Conservation (phyloP, 1,140 invertebrate species). For the Amphibalanus amphitrite region DNA sequence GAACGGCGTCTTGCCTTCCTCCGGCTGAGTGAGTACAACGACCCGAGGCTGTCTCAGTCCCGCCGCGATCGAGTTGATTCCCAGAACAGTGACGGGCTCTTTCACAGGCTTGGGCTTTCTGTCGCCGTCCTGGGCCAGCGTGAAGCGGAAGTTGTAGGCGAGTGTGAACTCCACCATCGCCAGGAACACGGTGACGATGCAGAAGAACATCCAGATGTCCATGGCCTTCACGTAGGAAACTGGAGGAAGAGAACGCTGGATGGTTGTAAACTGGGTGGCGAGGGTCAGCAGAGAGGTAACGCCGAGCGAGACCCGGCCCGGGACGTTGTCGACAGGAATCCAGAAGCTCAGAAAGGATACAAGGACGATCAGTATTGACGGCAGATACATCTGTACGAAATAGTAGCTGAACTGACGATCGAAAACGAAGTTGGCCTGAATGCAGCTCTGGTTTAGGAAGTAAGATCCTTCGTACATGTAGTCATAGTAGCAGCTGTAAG, state of each 20-base stretch:
- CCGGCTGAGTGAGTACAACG: not conserved
- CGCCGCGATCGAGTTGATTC: not conserved
- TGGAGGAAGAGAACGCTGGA: conserved; percentile 33
- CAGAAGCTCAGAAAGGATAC: conserved; percentile 17
- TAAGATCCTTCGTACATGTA: not conserved
- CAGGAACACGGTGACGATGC: conserved; percentile 51
- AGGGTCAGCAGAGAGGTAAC: conserved; percentile 17
- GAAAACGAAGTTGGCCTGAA: conserved; percentile 5
- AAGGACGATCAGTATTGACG: conserved; percentile 13
- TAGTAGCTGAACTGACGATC: conserved; percentile 8
- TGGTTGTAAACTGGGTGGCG: conserved; percentile 24
- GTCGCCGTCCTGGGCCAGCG: not conserved
- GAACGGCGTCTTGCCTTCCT: not conserved
- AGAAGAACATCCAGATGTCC: conserved; percentile 39
- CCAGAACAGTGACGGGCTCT: not conserved
- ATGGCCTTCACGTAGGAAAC: conserved; percentile 35
- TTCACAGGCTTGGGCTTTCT: not conserved
- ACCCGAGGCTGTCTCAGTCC: not conserved
- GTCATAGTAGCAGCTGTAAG: not conserved
- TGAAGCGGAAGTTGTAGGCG: conserved; percentile 29
- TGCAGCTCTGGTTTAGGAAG: conserved; percentile 4
- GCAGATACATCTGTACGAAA: conserved; percentile 15
- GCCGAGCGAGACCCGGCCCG: conserved; percentile 12
- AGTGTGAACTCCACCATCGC: conserved; percentile 50
- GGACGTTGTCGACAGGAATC: conserved; percentile 14